Evolutionary conservation across 2,888 invertebrate species (phyloP), one percentile per base, ranked within the genome.

Genomic region (Aproaerema taeniolella): DNA sequence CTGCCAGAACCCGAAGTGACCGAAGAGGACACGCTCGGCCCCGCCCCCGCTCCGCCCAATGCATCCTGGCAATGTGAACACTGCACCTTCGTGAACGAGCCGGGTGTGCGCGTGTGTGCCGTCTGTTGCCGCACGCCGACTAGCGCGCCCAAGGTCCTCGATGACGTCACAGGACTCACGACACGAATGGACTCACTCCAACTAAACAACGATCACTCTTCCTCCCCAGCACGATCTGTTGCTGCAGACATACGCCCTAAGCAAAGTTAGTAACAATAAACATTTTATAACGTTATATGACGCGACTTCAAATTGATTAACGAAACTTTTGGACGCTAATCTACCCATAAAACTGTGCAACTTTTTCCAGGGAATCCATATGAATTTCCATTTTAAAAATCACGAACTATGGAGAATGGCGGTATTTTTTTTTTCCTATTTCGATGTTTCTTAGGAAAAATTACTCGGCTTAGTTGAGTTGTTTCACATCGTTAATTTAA

Each of bases 21-120:
- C 10, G 14, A 25, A 1, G 74, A 76, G 29, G 74, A 74, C 35
- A 67, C 60, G 24, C 55, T 72, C 20, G 83, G 81, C 1, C 77
- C 74, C 1, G 81, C 87, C 9, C 88, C 89, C 0, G 81, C 86
- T 1, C 83, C 88, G 9, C 90, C 91, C 0, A 78, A 71, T 26
- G 79, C 88, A 9, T 82, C 89, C 39, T 97, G 96, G 96, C 91
- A 94, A 49, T 97, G 96, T 69, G 94, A 95, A 61, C 95, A 95
- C 61, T 97, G 96, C 66, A 97, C 96, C 0, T 96, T 92, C 66
- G 92, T 95, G 2, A 97, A 97, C 66, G 92, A 93, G 45, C 82
- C 93, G 0, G 93, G 92, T 12, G 90, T 91, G 0, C 91, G 92
- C 53, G 93, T 96, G 26, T 96, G 96, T 64, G 88, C 89, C 9